Conservation (phyloP, 2,797 vertebrate genomes). For the Petrocephalus sullivani region DNA sequence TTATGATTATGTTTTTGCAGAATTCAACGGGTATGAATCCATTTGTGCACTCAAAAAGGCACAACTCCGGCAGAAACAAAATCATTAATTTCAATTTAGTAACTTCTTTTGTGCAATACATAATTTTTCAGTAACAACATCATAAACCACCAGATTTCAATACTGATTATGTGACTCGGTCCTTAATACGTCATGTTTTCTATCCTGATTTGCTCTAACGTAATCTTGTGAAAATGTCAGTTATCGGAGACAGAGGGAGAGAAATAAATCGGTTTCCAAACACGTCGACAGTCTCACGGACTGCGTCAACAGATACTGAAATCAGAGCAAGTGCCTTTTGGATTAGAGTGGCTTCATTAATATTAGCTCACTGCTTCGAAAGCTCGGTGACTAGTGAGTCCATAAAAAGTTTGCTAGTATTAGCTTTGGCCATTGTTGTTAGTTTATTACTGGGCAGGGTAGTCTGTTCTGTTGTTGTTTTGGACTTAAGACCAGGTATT, state of each 20-base stretch:
- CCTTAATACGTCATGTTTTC: background rate
- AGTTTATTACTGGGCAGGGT: background rate
- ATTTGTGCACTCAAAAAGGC: background rate
- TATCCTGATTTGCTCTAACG: background rate
- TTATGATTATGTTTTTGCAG: background rate
- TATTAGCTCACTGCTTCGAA: background rate
- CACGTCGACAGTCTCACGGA: background rate
- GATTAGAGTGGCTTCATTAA: background rate
- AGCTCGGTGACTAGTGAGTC: background rate
- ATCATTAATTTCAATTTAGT: background rate
- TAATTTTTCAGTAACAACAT: background rate
- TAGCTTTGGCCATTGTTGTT: background rate
- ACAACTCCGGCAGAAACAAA: background rate
- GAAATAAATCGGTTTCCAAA: background rate
- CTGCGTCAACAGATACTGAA: background rate
- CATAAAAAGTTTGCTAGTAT: background rate
- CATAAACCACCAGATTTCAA: conserved; percentile 8
- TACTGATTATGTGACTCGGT: background rate
- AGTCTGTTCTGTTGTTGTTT: background rate
- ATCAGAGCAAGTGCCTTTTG: background rate
- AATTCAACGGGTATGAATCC: background rate
- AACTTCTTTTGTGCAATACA: background rate
- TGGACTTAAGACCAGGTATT: background rate
- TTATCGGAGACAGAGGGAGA: background rate
- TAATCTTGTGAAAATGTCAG: background rate